phyloP scores from a whole-genome alignment of 1,140 invertebrate species.

The Drosophila chauvacae region DNA sequence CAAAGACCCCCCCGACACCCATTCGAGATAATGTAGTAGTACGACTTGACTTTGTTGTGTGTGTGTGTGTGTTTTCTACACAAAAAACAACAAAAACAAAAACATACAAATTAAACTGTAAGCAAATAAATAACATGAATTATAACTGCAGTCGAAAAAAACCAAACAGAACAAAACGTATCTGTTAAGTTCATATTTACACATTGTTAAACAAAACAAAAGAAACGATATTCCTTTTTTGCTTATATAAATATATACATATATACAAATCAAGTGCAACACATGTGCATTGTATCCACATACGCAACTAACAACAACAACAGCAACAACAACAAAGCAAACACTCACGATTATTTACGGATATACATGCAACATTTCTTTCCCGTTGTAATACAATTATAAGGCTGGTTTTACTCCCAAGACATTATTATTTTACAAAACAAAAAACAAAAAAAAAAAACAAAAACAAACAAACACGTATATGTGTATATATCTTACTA shows the following conservation, averaged over 20 bases:
- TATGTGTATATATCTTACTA: conserved; percentile 17
- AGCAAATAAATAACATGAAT: conserved; percentile 45
- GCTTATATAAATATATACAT: conserved; percentile 50
- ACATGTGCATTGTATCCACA: conserved; percentile 55
- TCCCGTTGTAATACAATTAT: conserved; percentile 83
- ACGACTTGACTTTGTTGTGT: conserved; percentile 30
- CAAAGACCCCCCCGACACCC: background rate
- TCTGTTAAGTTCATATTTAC: conserved; percentile 57
- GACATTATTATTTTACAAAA: conserved; percentile 83
- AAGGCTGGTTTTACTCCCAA: conserved; percentile 84
- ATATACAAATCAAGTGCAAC: conserved; percentile 51
- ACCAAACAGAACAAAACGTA: conserved; percentile 27
- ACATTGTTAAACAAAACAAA: conserved; percentile 48
- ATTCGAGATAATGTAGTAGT: conserved; percentile 12
- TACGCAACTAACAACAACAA: conserved; percentile 25
- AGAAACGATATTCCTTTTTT: conserved; percentile 80
- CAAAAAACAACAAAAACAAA: conserved; percentile 30
- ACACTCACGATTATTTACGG: conserved; percentile 47
- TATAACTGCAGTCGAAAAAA: conserved; percentile 32
- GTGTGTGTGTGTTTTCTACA: conserved; percentile 18
- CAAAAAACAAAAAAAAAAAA: conserved; percentile 1
- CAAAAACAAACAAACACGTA: background rate
- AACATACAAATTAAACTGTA: conserved; percentile 62
- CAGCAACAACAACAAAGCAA: background rate
- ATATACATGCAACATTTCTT: conserved; percentile 75